Conservation (phyloP, 2,113 vertebrate genomes). For the Hippocampus zosterae region DNA sequence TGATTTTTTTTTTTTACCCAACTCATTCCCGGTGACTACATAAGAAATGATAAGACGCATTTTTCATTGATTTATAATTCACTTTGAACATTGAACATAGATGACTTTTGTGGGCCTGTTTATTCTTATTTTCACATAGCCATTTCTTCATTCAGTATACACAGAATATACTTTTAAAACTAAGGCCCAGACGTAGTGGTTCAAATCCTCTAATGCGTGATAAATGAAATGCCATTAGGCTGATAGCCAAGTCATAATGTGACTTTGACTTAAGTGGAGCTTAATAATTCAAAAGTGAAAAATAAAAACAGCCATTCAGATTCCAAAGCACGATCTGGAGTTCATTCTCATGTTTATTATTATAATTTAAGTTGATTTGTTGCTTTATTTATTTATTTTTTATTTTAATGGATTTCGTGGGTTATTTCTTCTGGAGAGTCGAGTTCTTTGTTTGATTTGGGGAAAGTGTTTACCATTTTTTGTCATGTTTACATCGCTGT, state of each 20-base stretch:
- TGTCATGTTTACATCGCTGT: constrained; percentile 47
- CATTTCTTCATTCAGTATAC: constrained; percentile 42
- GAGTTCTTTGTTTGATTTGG: constrained; percentile 26
- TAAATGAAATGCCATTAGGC: constrained; percentile 52
- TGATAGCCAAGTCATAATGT: constrained; percentile 35
- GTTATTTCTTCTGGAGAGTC: constrained; percentile 24
- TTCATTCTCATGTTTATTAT: constrained; percentile 25
- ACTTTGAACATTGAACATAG: constrained; percentile 54
- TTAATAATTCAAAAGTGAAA: constrained; percentile 33
- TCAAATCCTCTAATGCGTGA: constrained; percentile 52
- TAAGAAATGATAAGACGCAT: constrained; percentile 55
- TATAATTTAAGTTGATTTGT: background rate
- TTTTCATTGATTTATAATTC: constrained; percentile 48
- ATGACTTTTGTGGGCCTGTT: constrained; percentile 57
- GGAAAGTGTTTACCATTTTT: constrained; percentile 53
- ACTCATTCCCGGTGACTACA: constrained; percentile 77
- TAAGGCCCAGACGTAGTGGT: constrained; percentile 49
- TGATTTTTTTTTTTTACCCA: constrained; percentile 72
- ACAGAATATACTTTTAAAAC: constrained; percentile 53
- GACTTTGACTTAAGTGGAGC: constrained; percentile 38
- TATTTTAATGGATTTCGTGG: constrained; percentile 22
- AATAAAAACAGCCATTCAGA: constrained; percentile 28
- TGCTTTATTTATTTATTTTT: constrained; percentile 3
- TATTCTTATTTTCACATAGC: constrained; percentile 56
- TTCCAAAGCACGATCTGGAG: constrained; percentile 14